A percentile compares a stretch with the other conserved stretches of the same genome.
Conservation (phyloP, 2,797 vertebrate species). For the Pampus argenteus region DNA sequence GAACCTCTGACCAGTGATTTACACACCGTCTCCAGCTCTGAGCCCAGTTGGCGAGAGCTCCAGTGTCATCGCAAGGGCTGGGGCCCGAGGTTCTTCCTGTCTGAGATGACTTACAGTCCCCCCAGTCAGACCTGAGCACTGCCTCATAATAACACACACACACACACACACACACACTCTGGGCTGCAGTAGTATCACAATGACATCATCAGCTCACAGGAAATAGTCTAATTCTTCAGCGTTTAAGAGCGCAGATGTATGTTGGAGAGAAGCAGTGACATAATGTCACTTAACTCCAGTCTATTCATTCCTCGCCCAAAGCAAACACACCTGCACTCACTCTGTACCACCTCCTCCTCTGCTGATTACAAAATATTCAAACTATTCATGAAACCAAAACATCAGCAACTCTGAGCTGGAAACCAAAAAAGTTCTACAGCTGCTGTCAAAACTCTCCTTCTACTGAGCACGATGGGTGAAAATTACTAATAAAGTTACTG, state of each 20-base stretch:
- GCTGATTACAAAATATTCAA: conserved; percentile 61
- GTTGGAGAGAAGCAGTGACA: conserved; percentile 54
- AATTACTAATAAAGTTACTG: background rate
- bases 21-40: conserved; percentile 59
- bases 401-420: conserved; percentile 16
- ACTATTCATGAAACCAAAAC: conserved; percentile 54
- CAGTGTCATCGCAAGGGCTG: conserved; percentile 66
- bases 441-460: background rate
- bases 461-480: background rate
- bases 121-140: conserved; percentile 42
- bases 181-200: conserved; percentile 50
- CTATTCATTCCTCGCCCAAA: conserved; percentile 35
- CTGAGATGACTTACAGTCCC: conserved; percentile 75
- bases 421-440: conserved; percentile 8
- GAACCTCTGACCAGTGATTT: conserved; percentile 70
- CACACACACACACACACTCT: conserved; percentile 34
- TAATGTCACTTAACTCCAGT: conserved; percentile 48
- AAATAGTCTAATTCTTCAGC: conserved; percentile 65
- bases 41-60: conserved; percentile 57
- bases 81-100: conserved; percentile 73
- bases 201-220: conserved; percentile 77
- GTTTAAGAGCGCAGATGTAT: conserved; percentile 56
- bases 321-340: conserved; percentile 69
- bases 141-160: conserved; percentile 35
- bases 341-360: conserved; percentile 9